Evolutionary conservation across 2,113 vertebrate species (phyloP), one percentile per base, ranked within the genome.

Genomic region (Lamprotornis superbus): DNA sequence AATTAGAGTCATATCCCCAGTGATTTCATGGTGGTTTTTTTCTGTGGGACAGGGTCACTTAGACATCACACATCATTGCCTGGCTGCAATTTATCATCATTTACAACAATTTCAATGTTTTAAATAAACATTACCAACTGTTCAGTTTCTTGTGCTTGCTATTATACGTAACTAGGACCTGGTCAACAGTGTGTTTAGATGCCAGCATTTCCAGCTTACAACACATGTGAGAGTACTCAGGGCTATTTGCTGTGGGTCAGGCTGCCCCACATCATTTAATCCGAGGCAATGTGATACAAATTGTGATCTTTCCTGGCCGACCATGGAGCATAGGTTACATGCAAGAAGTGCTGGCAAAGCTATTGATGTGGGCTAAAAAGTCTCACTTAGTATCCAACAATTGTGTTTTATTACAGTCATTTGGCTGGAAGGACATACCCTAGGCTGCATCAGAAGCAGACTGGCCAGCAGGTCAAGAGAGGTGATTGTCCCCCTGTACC

Each of bases 61-160:
- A 83, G 39, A 84, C 65, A 77, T 52, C 33, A 77, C 25, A 65
- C 39, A 61, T 57, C 79, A 70, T 75, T 69, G 28, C 61, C 52
- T 78, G 71, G 28, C 60, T 78, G 21, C 2, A 7, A 90, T 91
- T 67, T 85, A 76, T 89, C 83, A 71, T 79, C 12, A 63, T 94
- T 95, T 87, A 56, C 60, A 77, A 55, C 1, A 2, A 69, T 89
- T 82, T 83, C 71, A 78, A 33, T 4, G 3, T 60, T 90, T 94
- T 65, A 96, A 83, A 94, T 89, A 77, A 93, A 93, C 37, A 75
- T 80, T 67, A 83, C 68, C 87, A 95, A 88, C 73, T 63, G 60
- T 74, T 93, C 61, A 4, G 8, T 64, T 88, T 83, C 60, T 83
- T 83, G 46, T 59, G 40, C 28, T 93, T 77, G 42, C 49, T 80